Base-by-base conservation (phyloP, 1,140 invertebrate genomes). In the Phocides pigmalion region DNA sequence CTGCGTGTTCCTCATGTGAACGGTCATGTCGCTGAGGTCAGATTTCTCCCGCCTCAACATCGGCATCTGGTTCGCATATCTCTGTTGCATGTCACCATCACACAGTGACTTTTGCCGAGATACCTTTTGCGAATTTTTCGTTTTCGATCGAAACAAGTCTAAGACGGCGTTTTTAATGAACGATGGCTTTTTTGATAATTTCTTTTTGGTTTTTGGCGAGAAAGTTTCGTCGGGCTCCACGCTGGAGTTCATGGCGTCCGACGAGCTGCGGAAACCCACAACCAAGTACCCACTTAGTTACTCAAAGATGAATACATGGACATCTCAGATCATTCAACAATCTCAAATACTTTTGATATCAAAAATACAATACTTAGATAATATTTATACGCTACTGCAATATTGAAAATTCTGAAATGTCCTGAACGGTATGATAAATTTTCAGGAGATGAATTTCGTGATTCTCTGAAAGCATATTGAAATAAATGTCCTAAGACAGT, bases 191-290 rank as follows among this genome's bases (percentile, higher is more conserved):
- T 92, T 92, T 9, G 90, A 92, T 53, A 92, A 74, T 89, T 92
- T 92, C 89, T 92, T 92, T 87, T 90, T 91, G 72, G 89, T 87
- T 89, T 92, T 92, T 76, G 90, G 89, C 39, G 90, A 91, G 74
- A 87, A 88, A 47, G 88, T 85, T 67, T 90, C 85, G 74, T 91
- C 89, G 59, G 81, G 89, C 78, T 92, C 90, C 72, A 82, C 69
- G 67, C 82, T 92, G 64, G 89, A 90, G 80, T 90, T 91, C 86
- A 88, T 84, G 78, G 72, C 85, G 70, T 91, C 87, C 53, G 90
- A 84, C 66, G 89, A 89, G 82, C 92, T 92, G 89, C 74, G 87
- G 90, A 90, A 90, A 90, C 86, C 89, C 89, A 88, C 81, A 89
- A 91, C 87, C 89, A 90, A 89, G 82, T 58, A 77, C 86, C 87